These are phyloP conservation scores for Toxotes chatareus DNA, from an alignment of 2,113 vertebrate species.

Conservation along the genomic window DNA sequence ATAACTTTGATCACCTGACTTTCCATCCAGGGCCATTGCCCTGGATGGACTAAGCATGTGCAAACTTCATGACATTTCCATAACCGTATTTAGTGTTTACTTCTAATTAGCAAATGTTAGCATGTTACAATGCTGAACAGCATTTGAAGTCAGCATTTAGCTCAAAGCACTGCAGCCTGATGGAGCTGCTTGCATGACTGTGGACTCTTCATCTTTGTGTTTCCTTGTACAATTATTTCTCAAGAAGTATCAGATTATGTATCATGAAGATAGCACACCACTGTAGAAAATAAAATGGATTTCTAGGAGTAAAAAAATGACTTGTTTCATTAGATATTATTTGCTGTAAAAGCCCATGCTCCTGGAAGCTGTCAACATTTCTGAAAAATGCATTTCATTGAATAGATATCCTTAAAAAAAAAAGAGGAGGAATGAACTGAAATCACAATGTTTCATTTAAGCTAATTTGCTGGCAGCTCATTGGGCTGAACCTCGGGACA, in stretches of 20 bases:
- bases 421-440: neutral
- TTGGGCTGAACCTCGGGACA: neutral
- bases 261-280: neutral
- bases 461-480: constrained; percentile 2
- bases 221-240: neutral
- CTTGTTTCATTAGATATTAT: neutral
- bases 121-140: neutral
- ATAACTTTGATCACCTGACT: neutral
- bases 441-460: constrained; percentile 9
- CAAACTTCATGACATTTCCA: neutral
- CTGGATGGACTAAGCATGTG: neutral
- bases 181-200: no score
- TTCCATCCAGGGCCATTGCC: neutral
- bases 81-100: neutral
- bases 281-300: neutral
- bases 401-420: neutral
- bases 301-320: neutral
- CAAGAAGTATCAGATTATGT: neutral
- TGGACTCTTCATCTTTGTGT: no score
- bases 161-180: no score
- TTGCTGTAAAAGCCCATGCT: neutral
- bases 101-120: neutral
- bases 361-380: neutral
- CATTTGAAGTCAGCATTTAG: no score
- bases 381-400: constrained; percentile 8